These are phyloP conservation scores for Channa argus DNA, from an alignment of 2,113 vertebrate genomes.

Conservation along the genomic window DNA sequence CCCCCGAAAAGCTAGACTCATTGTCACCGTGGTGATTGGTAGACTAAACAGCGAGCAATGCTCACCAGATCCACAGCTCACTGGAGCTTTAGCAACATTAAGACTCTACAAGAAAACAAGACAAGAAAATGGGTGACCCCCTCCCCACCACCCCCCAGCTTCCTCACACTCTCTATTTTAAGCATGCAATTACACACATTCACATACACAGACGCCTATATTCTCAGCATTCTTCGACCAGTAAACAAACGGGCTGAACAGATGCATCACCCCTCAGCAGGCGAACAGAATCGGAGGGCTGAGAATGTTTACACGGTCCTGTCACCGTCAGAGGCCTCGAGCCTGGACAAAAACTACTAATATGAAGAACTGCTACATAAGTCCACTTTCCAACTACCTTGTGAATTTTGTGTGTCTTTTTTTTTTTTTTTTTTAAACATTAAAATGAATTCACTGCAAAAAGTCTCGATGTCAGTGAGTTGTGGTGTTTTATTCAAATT, in stretches of 20 bases:
- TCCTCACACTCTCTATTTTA: conserved; percentile 59
- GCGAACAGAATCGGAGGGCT: conserved; percentile 55
- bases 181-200: conserved; percentile 48
- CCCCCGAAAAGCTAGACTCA: conserved; percentile 83
- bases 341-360: not conserved
- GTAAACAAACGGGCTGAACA: conserved; percentile 68
- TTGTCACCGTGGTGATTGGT: conserved; percentile 92
- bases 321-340: conserved; percentile 63
- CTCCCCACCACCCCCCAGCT: conserved; percentile 19
- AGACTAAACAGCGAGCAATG: conserved; percentile 93
- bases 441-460: too few species aligned
- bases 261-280: conserved; percentile 71
- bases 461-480: too few species aligned
- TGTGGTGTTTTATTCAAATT: too few species aligned
- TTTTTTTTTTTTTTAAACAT: too few species aligned
- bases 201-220: conserved; percentile 47
- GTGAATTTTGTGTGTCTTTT: too few species aligned
- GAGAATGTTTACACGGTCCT: conserved; percentile 74
- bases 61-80: conserved; percentile 76
- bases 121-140: conserved; percentile 62
- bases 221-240: conserved; percentile 73
- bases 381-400: too few species aligned
- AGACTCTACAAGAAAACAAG: conserved; percentile 52
- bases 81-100: conserved; percentile 75
- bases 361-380: not conserved